Conservation (phyloP, 2,888 invertebrate genomes). For the Coenonympha glycerion region DNA sequence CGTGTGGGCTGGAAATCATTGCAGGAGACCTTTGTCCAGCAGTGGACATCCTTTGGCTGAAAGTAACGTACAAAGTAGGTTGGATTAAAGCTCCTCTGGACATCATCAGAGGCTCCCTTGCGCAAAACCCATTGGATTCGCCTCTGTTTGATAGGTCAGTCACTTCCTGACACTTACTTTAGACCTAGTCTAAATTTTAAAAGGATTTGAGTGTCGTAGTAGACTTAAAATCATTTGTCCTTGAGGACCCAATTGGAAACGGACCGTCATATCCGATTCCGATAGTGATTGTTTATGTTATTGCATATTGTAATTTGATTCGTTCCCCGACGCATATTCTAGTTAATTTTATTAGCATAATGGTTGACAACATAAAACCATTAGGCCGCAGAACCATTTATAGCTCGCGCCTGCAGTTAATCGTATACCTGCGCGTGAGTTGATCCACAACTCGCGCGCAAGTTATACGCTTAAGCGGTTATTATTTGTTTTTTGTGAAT, state of each 20-base stretch:
- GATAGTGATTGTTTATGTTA: conserved; percentile 23
- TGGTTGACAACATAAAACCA: conserved; percentile 42
- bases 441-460: too few relatives aligned
- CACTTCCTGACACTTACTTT: too few relatives aligned
- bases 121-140: too few relatives aligned
- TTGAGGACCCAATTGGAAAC: conserved; percentile 18
- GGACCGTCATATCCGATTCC: conserved; percentile 17
- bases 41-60: too few relatives aligned
- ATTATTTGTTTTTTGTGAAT: too few relatives aligned
- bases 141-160: too few relatives aligned
- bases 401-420: conserved; percentile 22
- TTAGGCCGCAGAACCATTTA: conserved; percentile 34
- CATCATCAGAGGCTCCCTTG: too few relatives aligned
- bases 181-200: too few relatives aligned
- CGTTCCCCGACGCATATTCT: conserved; percentile 34
- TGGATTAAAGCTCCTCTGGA: too few relatives aligned
- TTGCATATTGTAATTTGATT: conserved; percentile 34
- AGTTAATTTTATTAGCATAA: conserved; percentile 43
- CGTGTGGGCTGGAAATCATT: too few relatives aligned
- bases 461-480: conserved; percentile 7
- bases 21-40: too few relatives aligned
- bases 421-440: conserved; percentile 18
- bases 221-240: neutral
- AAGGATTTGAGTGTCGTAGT: neutral
- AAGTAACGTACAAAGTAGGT: too few relatives aligned